Percentiles rank a stretch among this genome's conserved stretches.
phyloP scores from a whole-genome alignment of 2,888 invertebrate species.

The Zele albiditarsus region DNA sequence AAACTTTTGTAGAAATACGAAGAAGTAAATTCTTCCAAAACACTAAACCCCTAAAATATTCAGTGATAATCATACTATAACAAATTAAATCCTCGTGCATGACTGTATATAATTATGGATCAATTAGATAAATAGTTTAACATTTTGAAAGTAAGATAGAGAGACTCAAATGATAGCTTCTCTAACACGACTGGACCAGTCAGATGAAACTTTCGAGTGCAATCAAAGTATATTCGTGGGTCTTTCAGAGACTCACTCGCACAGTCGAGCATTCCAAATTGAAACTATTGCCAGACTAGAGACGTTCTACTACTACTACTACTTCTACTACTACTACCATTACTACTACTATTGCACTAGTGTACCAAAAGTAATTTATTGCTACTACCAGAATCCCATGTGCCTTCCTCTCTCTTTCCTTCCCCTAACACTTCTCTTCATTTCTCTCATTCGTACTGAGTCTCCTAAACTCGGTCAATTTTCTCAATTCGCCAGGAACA shows the following conservation, averaged over 20 bases:
- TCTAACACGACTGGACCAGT: background rate
- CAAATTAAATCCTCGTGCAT: background rate
- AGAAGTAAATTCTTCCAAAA: no score
- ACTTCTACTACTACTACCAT: background rate
- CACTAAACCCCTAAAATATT: background rate
- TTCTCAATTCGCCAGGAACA: conserved; percentile 25
- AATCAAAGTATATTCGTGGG: conserved; percentile 31
- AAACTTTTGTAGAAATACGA: no score
- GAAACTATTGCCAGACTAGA: conserved; percentile 21
- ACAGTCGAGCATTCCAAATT: conserved; percentile 24
- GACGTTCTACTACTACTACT: background rate
- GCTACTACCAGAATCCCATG: background rate
- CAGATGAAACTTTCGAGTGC: conserved; percentile 27
- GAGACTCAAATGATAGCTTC: background rate
- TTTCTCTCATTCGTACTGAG: background rate
- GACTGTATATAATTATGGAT: background rate
- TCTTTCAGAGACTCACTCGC: background rate
- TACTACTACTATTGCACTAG: background rate
- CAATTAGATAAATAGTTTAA: background rate
- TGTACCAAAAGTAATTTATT: background rate
- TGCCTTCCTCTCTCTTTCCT: background rate
- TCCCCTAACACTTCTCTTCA: background rate
- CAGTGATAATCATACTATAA: background rate
- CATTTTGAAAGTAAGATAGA: background rate
- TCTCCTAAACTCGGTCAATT: conserved; percentile 31